Evolutionary conservation across 2,113 vertebrate genomes (phyloP).

Genomic region (Phyllostomus discolor): DNA sequence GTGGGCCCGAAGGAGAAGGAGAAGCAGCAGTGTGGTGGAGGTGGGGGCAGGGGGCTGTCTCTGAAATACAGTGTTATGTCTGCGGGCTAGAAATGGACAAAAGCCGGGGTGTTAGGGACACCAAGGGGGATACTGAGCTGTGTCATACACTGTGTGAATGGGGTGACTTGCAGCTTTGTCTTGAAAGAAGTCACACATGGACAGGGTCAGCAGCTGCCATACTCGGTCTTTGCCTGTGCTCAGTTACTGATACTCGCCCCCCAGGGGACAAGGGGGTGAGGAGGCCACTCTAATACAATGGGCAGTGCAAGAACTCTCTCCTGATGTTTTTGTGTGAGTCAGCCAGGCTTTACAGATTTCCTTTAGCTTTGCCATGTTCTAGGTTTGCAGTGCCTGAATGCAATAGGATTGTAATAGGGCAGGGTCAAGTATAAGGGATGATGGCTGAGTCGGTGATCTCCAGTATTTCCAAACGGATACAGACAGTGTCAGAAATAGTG

Average conservation of each 20-base stretch:
- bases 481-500: neutral
- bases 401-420: neutral
- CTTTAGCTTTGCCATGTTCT: neutral
- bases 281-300: neutral
- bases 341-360: neutral
- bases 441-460: neutral
- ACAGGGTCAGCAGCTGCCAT: neutral
- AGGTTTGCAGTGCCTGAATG: neutral
- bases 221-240: neutral
- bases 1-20: neutral
- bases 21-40: neutral
- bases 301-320: neutral
- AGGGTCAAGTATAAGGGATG: neutral
- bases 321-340: neutral
- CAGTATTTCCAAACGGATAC: neutral
- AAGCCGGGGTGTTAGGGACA: neutral
- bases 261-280: neutral
- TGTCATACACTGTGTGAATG: neutral
- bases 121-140: neutral
- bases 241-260: neutral
- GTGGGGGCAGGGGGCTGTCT: neutral
- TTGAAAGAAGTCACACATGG: neutral
- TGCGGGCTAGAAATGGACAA: neutral
- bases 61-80: neutral
- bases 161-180: neutral